phyloP scores from a whole-genome alignment of 1,140 invertebrate genomes.

The Parapsyche elsis region DNA sequence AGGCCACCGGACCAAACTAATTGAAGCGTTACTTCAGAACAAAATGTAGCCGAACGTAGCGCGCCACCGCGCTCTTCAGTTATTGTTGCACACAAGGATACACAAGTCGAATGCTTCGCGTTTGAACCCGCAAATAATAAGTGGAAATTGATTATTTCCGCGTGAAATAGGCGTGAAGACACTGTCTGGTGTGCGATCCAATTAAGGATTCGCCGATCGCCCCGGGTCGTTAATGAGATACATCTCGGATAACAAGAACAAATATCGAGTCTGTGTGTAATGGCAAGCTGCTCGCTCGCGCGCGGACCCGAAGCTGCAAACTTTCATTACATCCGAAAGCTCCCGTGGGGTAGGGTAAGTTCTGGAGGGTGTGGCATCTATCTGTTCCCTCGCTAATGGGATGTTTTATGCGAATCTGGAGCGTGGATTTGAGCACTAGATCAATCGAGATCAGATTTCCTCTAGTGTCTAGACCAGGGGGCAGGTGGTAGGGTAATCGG shows the following conservation, averaged over 20 bases:
- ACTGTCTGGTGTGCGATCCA: background rate
- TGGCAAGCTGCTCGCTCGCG: too few species aligned
- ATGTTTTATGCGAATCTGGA: slow-evolving; percentile 24
- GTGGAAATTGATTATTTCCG: too few species aligned
- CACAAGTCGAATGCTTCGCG: too few species aligned
- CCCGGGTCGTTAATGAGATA: background rate
- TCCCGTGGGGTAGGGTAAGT: slow-evolving; percentile 2
- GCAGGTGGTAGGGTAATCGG: background rate
- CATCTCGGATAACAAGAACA: slow-evolving; percentile 25
- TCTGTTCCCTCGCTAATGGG: slow-evolving; percentile 22
- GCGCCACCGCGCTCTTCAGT: background rate
- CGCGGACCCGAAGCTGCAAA: background rate
- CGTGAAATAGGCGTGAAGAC: background rate
- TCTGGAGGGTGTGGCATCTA: background rate
- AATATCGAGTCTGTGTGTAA: background rate
- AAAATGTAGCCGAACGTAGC: slow-evolving; percentile 12
- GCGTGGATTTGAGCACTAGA: background rate
- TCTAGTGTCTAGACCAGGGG: background rate
- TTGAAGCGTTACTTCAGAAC: slow-evolving; percentile 32
- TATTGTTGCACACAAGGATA: too few species aligned
- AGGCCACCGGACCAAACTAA: slow-evolving; percentile 42
- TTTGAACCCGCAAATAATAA: too few species aligned
- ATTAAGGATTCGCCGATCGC: slow-evolving; percentile 15
- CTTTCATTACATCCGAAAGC: slow-evolving; percentile 24
- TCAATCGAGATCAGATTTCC: background rate